Base-by-base conservation (phyloP, 2,797 vertebrate species). In the Microchirus variegatus region DNA sequence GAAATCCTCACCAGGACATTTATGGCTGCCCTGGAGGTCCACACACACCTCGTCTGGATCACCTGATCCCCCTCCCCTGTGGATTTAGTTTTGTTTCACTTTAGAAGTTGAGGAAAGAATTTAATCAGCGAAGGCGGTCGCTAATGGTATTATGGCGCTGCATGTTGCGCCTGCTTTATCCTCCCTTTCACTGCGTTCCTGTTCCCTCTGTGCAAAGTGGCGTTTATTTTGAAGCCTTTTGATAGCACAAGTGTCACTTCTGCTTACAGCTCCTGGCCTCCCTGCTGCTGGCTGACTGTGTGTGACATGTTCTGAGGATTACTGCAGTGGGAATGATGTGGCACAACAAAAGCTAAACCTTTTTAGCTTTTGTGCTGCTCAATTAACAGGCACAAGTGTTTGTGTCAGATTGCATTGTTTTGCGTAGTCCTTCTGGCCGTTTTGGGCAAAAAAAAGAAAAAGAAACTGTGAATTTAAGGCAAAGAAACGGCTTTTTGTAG, bases 181-280 rank as follows among this genome's bases (percentile, higher is more conserved):
- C 43, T 67, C 37, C 36, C 56, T 71, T 44, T 14, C 61, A 52
- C 60, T 68, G 58, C 70, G 51, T 73, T 66, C 38, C 61, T 41
- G 26, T 22, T 83, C 36, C 50, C 66, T 77, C 65, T 57, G 51
- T 70, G 54, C 49, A 54, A 54, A 62, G 52, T 50, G 67, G 49
- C 67, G 70, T 70, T 78, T 63, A 63, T 64, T 66, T 67, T 47
- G 43, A 76, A 63, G 65, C 50, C 71, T 76, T 88, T 78, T 81
- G 65, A 75, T 59, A 55, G 68, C 69, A 65, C 37, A 63, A 58
- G 64, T 73, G 60, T 71, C 74, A 54, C 80, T 73, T 80, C 38
- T 44, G 48, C 46, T 37, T 35, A 48, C 53, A 45, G 62, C 61
- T 70, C 40, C 53, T 49, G 57, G 66, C 72, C 85, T 68, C 79